Conservation (phyloP, 2,797 vertebrate species). For the Melopsittacus undulatus region DNA sequence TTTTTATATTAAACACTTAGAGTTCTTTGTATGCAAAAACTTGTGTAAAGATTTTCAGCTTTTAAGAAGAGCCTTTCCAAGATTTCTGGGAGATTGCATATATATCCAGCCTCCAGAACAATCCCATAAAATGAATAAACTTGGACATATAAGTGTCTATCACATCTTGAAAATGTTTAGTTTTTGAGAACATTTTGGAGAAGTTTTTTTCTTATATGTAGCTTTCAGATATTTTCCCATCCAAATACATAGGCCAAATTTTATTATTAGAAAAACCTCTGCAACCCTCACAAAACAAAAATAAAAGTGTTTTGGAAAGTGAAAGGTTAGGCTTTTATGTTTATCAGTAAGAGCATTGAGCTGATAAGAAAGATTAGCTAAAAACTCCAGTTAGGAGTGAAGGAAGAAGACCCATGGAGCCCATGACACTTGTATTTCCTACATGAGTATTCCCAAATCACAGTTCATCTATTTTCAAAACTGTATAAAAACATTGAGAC, state of each 20-base stretch:
- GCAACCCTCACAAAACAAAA: not conserved
- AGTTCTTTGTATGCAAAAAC: not conserved
- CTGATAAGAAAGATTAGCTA: not conserved
- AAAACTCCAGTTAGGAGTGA: not conserved
- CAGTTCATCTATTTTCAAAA: not conserved
- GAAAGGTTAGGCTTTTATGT: not conserved
- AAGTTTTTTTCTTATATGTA: not conserved
- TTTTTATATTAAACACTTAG: not conserved
- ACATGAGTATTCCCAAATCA: not conserved
- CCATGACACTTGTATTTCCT: not conserved
- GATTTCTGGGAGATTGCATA: slow-evolving; percentile 34
- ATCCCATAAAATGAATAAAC: slow-evolving; percentile 20
- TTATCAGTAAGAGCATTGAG: not conserved
- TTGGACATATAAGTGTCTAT: slow-evolving; percentile 24
- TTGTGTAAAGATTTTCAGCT: not conserved
- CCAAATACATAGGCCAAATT: not conserved
- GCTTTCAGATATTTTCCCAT: not conserved
- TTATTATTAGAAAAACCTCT: not conserved
- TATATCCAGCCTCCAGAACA: not conserved
- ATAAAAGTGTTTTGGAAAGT: not conserved
- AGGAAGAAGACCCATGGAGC: not conserved
- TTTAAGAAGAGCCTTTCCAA: slow-evolving; percentile 1
- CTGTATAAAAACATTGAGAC: not conserved
- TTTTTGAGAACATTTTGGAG: slow-evolving; percentile 6
- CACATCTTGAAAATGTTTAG: slow-evolving; percentile 52